These are phyloP conservation scores for Poeciliopsis occidentalis DNA, from an alignment of 2,113 vertebrate species.

Conservation along the genomic window DNA sequence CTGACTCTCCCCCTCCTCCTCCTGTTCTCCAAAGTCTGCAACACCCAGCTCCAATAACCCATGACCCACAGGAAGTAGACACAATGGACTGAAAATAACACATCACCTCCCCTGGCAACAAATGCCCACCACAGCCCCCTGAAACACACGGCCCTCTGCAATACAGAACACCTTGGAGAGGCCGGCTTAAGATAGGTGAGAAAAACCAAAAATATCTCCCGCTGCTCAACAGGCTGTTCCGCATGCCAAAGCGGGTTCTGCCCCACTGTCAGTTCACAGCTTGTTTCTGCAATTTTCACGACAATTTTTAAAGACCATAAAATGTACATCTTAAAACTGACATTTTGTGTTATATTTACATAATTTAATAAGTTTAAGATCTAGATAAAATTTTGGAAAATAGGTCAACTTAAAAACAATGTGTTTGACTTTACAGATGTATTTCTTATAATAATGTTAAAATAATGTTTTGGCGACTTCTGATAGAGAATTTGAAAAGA, in stretches of 20 bases:
- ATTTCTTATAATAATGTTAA: background rate
- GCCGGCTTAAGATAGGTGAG: slow-evolving; percentile 45
- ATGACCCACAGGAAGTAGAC: slow-evolving; percentile 95
- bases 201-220: slow-evolving; percentile 56
- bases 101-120: slow-evolving; percentile 77
- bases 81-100: slow-evolving; percentile 96
- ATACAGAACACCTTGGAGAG: slow-evolving; percentile 45
- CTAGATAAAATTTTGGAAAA: background rate
- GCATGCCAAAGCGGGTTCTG: slow-evolving; percentile 27
- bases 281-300: background rate
- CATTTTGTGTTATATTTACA: too few relatives aligned
- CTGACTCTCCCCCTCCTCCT: slow-evolving; percentile 73
- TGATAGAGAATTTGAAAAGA: background rate
- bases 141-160: slow-evolving; percentile 35
- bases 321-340: too few relatives aligned
- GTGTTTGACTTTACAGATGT: background rate
- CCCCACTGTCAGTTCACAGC: slow-evolving; percentile 23
- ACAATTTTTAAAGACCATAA: background rate
- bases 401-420: too few relatives aligned
- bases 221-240: slow-evolving; percentile 8
- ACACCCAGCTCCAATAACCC: slow-evolving; percentile 91
- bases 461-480: background rate
- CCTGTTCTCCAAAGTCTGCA: slow-evolving; percentile 77
- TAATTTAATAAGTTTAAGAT: background rate
- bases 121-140: slow-evolving; percentile 65